A percentile compares a stretch with the other conserved stretches of the same genome.
Evolutionary conservation across 92 coral and sea anemone species (phyloP).

Genomic region (Anthopleura xanthogrammica): DNA sequence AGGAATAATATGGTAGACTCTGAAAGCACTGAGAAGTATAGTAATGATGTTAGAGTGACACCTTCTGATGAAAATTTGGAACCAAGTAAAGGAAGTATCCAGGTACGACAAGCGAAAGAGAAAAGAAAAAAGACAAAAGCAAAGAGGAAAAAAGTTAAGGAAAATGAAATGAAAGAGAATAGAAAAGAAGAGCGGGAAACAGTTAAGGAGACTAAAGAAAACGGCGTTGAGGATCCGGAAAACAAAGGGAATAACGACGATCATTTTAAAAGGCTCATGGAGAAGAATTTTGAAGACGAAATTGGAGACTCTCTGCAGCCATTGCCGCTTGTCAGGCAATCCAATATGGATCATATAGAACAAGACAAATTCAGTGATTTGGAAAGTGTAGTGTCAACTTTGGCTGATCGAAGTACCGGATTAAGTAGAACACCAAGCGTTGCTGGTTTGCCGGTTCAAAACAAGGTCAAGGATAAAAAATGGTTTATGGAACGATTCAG

Average conservation of each 20-base stretch:
- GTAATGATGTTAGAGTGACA: not conserved
- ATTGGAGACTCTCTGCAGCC: conserved; percentile 4
- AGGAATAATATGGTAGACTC: no score
- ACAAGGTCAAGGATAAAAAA: conserved; percentile 24
- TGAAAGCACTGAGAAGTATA: no score
- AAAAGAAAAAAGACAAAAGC: not conserved
- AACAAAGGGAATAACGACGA: not conserved
- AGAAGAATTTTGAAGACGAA: conserved; percentile 4
- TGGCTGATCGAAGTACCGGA: not conserved
- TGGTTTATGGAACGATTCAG: conserved; percentile 30
- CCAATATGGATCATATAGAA: not conserved
- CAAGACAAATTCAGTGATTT: conserved; percentile 8
- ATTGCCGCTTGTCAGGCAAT: conserved; percentile 1
- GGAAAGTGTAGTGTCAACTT: conserved; percentile 21
- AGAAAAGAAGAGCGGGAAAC: not conserved
- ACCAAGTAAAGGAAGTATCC: not conserved
- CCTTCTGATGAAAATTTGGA: not conserved
- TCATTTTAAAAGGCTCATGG: not conserved
- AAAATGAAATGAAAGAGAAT: not conserved
- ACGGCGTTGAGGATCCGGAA: not conserved
- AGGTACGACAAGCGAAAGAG: not conserved
- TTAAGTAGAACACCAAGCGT: not conserved
- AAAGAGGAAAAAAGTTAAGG: not conserved
- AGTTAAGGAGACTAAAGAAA: not conserved
- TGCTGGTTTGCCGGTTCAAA: not conserved